phyloP scores from a whole-genome alignment of 2,797 vertebrate species.

The Scomberomorus guttatus region DNA sequence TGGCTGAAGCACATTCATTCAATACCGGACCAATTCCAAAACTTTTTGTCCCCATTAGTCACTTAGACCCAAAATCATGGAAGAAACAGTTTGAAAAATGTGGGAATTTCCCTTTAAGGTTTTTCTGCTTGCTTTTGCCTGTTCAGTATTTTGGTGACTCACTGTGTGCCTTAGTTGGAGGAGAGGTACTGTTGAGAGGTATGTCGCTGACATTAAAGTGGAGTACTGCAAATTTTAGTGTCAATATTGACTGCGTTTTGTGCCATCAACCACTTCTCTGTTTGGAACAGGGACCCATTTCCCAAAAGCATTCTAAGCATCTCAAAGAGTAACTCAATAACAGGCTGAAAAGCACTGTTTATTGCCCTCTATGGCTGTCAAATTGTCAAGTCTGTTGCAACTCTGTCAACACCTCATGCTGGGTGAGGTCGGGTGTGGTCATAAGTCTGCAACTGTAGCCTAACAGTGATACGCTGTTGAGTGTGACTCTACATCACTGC shows the following conservation, averaged over 20 bases:
- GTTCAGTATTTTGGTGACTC: slow-evolving; percentile 19
- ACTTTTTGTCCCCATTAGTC: too few relatives aligned
- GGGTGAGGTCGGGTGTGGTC: too few relatives aligned
- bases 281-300: slow-evolving; percentile 1
- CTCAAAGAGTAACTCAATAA: neutral
- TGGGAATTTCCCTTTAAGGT: neutral
- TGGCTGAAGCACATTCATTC: too few relatives aligned
- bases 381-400: neutral
- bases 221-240: neutral
- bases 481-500: neutral
- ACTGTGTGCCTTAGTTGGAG: neutral
- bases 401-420: neutral
- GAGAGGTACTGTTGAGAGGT: neutral
- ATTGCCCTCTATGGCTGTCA: neutral
- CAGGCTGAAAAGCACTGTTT: neutral
- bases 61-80: too few relatives aligned
- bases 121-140: neutral
- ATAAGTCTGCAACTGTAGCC: too few relatives aligned
- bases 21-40: too few relatives aligned
- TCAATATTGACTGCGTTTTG: neutral
- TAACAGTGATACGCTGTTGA: too few relatives aligned
- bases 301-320: neutral
- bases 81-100: too few relatives aligned
- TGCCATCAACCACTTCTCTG: neutral
- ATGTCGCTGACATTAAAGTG: neutral